These are phyloP conservation scores for Sinocyclocheilus maitianheensis DNA, from an alignment of 2,113 vertebrate genomes.

Conservation along the genomic window DNA sequence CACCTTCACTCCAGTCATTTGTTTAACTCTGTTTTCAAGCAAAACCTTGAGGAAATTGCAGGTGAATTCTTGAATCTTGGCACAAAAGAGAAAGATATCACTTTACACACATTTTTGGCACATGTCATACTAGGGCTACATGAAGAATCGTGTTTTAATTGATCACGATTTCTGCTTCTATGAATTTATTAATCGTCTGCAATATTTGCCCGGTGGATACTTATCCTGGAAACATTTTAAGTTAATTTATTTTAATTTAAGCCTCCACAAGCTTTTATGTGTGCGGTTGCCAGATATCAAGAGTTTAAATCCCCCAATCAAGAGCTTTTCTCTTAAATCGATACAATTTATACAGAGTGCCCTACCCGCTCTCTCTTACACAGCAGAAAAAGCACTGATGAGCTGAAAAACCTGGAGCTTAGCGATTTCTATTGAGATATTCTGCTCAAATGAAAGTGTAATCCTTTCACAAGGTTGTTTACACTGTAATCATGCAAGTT, in stretches of 20 bases:
- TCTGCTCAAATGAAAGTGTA: not conserved
- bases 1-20: not conserved
- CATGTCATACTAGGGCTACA: not conserved
- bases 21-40: not conserved
- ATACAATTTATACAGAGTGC: not conserved
- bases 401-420: not conserved
- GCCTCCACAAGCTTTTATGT: not conserved
- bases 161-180: not conserved
- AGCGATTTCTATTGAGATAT: not conserved
- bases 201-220: not conserved
- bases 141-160: too few species aligned
- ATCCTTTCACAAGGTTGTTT: not conserved
- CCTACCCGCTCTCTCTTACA: not conserved
- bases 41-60: not conserved
- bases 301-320: not conserved
- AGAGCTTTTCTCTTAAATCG: not conserved
- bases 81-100: not conserved
- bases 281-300: not conserved
- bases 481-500: not conserved
- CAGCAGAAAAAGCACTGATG: not conserved
- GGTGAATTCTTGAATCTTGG: not conserved
- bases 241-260: not conserved
- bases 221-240: not conserved
- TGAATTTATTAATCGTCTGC: not conserved
- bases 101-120: not conserved